Conservation (phyloP, 2,888 invertebrate species). For the Nomada goodeniana region DNA sequence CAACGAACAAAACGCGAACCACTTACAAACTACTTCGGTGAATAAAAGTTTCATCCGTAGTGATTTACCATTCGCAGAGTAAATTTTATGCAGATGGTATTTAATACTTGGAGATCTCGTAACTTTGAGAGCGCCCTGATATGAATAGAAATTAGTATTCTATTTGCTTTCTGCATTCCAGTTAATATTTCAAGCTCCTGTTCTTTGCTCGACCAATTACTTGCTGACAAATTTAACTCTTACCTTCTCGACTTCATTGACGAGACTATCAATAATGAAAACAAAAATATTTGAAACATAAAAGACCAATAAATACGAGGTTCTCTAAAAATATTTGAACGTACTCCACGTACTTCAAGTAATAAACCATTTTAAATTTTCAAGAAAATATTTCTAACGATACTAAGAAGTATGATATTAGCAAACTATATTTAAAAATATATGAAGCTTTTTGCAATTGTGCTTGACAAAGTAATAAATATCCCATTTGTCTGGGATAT, state of each 20-base stretch:
- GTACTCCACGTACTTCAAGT: too few species aligned
- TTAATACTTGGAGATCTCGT: constrained; percentile 59
- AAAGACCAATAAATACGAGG: neutral
- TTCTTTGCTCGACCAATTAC: constrained; percentile 28
- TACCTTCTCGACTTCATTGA: neutral
- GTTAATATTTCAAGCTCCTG: constrained; percentile 45
- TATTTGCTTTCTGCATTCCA: constrained; percentile 43
- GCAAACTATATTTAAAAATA: neutral
- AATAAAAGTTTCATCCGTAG: constrained; percentile 50
- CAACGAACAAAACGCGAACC: constrained; percentile 12
- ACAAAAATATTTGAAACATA: neutral
- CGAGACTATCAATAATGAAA: neutral
- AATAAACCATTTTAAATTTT: constrained; percentile 1
- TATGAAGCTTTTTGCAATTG: neutral
- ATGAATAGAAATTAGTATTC: constrained; percentile 60
- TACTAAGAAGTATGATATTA: neutral
- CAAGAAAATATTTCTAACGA: neutral
- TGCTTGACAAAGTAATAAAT: neutral
- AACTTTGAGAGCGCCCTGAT: constrained; percentile 49
- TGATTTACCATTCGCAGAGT: constrained; percentile 55
- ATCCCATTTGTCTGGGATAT: too few species aligned
- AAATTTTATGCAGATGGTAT: constrained; percentile 59
- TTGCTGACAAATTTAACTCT: constrained; percentile 37
- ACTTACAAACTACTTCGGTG: constrained; percentile 41
- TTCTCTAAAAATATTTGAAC: neutral